Evolutionary conservation across 2,113 vertebrate species (phyloP).

Genomic region (Aptenodytes patagonicus): DNA sequence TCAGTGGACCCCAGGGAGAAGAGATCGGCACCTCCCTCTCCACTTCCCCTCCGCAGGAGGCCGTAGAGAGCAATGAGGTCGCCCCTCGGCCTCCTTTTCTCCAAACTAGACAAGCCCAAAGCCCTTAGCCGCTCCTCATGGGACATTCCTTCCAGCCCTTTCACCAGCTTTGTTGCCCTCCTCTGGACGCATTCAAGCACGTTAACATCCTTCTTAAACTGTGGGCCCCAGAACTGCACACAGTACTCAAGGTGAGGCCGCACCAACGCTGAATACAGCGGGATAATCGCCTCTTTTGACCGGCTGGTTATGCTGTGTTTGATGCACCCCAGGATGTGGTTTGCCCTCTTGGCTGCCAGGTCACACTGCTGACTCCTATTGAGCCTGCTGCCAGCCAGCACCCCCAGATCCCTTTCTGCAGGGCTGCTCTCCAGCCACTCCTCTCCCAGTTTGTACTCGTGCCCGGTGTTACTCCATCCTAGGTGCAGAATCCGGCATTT

Average conservation of each 20-base stretch:
- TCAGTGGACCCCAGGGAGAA: neutral
- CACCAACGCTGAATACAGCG: neutral
- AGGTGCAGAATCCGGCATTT: neutral
- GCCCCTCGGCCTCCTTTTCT: neutral
- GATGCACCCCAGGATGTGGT: neutral
- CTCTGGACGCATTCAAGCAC: fast-evolving
- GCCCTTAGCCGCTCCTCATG: fast-evolving
- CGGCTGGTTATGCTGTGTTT: fast-evolving
- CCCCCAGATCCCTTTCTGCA: neutral
- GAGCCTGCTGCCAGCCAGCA: neutral
- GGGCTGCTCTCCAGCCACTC: neutral
- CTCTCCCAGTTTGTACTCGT: neutral
- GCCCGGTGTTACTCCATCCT: neutral
- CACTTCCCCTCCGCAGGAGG: neutral
- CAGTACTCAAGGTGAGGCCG: fast-evolving
- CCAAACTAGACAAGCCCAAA: neutral
- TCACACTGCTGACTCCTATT: neutral
- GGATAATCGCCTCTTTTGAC: neutral
- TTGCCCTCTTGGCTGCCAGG: neutral
- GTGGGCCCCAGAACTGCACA: neutral
- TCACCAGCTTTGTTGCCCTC: neutral
- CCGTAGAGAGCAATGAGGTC: neutral
- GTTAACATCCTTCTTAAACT: neutral
- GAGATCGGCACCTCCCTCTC: neutral
- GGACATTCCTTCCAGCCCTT: neutral